A percentile compares a stretch with the other conserved stretches of the same genome.
Evolutionary conservation across 2,113 vertebrate species (phyloP).

Genomic region (Chaenocephalus aceratus): DNA sequence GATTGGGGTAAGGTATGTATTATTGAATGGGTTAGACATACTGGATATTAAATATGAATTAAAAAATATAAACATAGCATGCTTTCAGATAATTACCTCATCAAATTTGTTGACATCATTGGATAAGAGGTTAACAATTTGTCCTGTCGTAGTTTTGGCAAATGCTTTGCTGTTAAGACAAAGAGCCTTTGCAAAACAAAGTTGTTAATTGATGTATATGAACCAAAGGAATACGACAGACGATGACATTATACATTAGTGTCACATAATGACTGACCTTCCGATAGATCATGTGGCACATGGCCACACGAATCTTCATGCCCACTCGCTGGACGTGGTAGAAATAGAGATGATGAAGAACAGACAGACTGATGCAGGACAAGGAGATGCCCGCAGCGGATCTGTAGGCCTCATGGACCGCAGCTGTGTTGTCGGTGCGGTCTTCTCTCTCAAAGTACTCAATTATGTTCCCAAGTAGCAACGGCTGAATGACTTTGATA

Average conservation of each 20-base stretch:
- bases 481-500: constrained; percentile 88
- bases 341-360: constrained; percentile 91
- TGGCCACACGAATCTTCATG: constrained; percentile 93
- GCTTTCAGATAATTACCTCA: constrained; percentile 82
- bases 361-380: constrained; percentile 82
- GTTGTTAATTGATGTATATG: not conserved
- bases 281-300: constrained; percentile 95
- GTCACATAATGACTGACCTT: constrained; percentile 87
- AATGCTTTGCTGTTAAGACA: constrained; percentile 88
- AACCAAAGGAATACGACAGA: not conserved
- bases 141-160: constrained; percentile 92
- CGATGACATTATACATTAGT: not conserved
- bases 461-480: constrained; percentile 91
- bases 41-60: not conserved
- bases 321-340: constrained; percentile 90
- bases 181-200: constrained; percentile 84
- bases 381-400: constrained; percentile 84
- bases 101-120: constrained; percentile 97
- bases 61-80: not conserved
- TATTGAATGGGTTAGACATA: not conserved
- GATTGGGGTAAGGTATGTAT: not conserved
- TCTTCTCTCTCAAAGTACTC: constrained; percentile 86
- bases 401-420: constrained; percentile 79
- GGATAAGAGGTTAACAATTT: constrained; percentile 94
- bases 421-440: constrained; percentile 42